Conservation (phyloP, 2,888 invertebrate species). For the Mechanitis mazaeus region DNA sequence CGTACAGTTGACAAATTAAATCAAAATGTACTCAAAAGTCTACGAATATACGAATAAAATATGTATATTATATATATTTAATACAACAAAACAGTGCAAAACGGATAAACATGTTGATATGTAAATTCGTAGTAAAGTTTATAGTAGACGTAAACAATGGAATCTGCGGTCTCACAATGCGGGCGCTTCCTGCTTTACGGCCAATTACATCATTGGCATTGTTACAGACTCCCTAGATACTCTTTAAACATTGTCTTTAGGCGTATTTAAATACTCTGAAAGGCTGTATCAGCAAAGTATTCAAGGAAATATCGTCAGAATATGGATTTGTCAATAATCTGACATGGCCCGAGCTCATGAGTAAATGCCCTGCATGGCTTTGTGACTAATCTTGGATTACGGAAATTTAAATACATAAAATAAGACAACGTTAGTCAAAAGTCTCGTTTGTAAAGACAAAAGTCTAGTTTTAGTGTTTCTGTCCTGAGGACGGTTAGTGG, state of each 20-base stretch:
- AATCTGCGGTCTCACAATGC: constrained; percentile 45
- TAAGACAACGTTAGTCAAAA: background rate
- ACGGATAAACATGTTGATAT: constrained; percentile 51
- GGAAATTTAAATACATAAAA: no score
- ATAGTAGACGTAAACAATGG: constrained; percentile 50
- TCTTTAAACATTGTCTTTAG: constrained; percentile 41
- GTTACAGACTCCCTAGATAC: constrained; percentile 33
- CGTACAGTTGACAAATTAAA: no score
- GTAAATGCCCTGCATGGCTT: no score
- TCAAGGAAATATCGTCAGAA: no score
- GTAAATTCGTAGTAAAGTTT: constrained; percentile 50
- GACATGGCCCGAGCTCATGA: no score
- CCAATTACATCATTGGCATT: constrained; percentile 51
- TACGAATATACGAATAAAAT: background rate
- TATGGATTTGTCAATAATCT: no score
- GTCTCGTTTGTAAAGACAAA: background rate
- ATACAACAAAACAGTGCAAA: constrained; percentile 23
- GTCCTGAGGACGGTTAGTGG: no score
- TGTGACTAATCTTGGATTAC: no score
- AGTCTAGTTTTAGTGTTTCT: background rate
- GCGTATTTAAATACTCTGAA: no score
- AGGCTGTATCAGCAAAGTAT: no score
- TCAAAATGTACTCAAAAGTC: no score
- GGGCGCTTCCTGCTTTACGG: constrained; percentile 51
- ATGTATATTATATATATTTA: background rate